Percentiles rank a stretch among this genome's conserved stretches.
Conservation (phyloP, 2,888 invertebrate species). For the Conchocele bisecta region DNA sequence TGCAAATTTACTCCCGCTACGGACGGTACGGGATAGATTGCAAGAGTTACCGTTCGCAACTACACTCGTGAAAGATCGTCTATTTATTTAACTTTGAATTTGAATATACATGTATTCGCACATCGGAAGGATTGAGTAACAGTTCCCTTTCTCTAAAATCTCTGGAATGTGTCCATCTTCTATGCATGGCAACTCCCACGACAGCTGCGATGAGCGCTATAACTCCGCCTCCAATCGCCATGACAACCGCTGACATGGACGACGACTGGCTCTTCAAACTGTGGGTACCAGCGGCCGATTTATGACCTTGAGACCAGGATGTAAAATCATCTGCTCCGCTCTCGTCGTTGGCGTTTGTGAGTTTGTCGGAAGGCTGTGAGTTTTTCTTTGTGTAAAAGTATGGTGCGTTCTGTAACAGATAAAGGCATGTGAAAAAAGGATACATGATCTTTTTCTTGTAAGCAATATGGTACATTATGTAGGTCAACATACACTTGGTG, state of each 20-base stretch:
- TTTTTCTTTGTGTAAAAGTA: conserved; percentile 60
- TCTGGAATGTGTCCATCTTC: not conserved
- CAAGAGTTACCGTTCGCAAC: too few relatives aligned
- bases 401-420: conserved; percentile 46
- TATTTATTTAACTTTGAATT: too few relatives aligned
- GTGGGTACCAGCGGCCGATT: not conserved
- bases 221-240: conserved; percentile 12
- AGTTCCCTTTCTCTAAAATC: conserved; percentile 24
- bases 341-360: not conserved
- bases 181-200: conserved; percentile 13
- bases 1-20: too few relatives aligned
- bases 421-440: too few relatives aligned
- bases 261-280: not conserved
- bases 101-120: too few relatives aligned
- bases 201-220: conserved; percentile 4
- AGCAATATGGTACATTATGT: too few relatives aligned
- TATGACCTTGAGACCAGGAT: not conserved
- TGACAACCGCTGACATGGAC: conserved; percentile 15
- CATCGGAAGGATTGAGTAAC: too few relatives aligned
- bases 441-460: too few relatives aligned
- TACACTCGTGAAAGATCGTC: too few relatives aligned
- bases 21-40: too few relatives aligned
- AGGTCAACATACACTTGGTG: too few relatives aligned
- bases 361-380: not conserved
- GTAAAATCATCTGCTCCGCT: not conserved